Evolutionary conservation across 2,797 vertebrate genomes (phyloP).

Genomic region (Tapera naevia): DNA sequence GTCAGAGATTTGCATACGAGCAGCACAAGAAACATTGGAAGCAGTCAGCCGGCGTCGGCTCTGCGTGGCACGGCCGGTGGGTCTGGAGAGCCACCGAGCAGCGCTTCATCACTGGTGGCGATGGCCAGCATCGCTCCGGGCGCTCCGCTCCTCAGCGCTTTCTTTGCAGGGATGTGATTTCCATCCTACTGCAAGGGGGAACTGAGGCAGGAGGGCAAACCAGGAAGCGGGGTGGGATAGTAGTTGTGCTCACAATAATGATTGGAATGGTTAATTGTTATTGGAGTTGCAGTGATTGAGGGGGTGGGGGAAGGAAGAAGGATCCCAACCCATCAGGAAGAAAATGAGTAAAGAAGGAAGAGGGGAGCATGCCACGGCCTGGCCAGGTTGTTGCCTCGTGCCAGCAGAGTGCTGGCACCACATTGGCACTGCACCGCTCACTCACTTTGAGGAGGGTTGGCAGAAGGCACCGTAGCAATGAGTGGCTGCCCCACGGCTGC

Average conservation of each 20-base stretch:
- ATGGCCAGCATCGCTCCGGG: neutral
- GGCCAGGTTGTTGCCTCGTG: rapidly evolving
- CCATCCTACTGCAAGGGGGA: neutral
- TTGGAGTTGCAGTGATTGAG: neutral
- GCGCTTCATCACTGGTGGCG: neutral
- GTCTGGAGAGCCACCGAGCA: neutral
- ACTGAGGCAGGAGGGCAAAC: neutral
- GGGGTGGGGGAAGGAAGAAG: neutral
- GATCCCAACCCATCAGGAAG: neutral
- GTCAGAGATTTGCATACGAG: neutral
- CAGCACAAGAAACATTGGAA: neutral
- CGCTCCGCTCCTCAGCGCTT: neutral
- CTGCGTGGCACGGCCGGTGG: neutral
- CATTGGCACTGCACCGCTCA: rapidly evolving
- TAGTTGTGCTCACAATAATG: rapidly evolving
- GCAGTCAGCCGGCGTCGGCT: neutral
- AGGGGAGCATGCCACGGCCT: neutral
- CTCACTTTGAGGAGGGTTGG: neutral
- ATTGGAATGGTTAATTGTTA: neutral
- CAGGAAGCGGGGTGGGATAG: neutral
- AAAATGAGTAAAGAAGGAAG: neutral
- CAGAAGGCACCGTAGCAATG: neutral
- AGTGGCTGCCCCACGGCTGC: rapidly evolving
- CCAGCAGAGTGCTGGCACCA: neutral
- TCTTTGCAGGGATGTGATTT: neutral